Conservation (phyloP, 2,113 vertebrate genomes). For the Scopus umbretta region DNA sequence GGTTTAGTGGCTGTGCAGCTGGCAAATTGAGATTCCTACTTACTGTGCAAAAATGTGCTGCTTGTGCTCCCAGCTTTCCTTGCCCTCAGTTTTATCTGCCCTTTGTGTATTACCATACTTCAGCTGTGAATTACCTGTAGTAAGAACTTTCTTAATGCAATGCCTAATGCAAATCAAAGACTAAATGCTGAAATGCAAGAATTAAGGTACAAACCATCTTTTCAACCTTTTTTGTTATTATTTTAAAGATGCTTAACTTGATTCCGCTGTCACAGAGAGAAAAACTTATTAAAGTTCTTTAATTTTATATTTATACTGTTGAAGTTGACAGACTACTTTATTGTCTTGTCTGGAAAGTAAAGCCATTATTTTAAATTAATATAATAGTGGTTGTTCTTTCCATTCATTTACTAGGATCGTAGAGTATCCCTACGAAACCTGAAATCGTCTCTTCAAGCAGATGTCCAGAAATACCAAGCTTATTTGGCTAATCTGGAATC, state of each 20-base stretch:
- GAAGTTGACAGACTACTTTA: background rate
- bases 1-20: background rate
- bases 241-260: background rate
- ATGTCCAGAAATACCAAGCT: constrained; percentile 87
- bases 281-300: background rate
- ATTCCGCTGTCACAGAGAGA: background rate
- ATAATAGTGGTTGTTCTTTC: background rate
- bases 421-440: constrained; percentile 82
- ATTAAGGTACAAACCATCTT: background rate
- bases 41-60: background rate
- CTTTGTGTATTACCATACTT: background rate
- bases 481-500: constrained; percentile 81
- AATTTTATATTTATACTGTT: background rate
- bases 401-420: constrained; percentile 76
- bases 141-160: background rate
- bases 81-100: background rate
- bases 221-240: background rate
- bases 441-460: constrained; percentile 78
- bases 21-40: background rate
- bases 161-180: background rate
- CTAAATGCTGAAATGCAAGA: background rate
- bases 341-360: background rate
- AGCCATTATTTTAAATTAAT: background rate
- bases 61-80: background rate
- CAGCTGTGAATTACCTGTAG: background rate